These are phyloP conservation scores for Rhabdornis inornatus DNA, from an alignment of 2,113 vertebrate genomes.

Conservation along the genomic window DNA sequence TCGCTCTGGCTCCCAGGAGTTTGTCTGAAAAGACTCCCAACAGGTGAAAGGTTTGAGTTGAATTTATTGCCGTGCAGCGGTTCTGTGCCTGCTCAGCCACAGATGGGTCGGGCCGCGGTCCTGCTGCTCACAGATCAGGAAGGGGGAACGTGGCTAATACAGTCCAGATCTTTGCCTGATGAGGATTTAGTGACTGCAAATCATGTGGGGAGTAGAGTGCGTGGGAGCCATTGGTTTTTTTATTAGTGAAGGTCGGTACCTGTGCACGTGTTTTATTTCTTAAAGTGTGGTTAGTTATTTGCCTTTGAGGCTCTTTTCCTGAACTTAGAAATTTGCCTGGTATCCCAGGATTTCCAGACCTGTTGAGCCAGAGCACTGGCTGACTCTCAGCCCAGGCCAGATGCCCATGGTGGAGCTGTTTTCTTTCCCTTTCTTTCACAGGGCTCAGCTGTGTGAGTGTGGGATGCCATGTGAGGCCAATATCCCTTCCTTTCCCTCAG, in stretches of 20 bases:
- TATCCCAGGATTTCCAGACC: neutral
- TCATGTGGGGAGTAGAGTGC: accelerated
- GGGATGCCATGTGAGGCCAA: neutral
- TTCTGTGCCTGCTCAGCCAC: neutral
- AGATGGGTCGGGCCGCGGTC: neutral
- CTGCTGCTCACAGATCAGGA: neutral
- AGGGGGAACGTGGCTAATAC: neutral
- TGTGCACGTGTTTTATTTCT: neutral
- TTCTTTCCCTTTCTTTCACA: neutral
- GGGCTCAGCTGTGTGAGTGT: neutral
- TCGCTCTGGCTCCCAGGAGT: accelerated
- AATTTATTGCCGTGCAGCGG: accelerated
- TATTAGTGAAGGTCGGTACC: neutral
- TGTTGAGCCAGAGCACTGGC: neutral
- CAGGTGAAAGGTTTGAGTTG: neutral
- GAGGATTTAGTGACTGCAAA: neutral
- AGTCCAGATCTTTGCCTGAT: neutral
- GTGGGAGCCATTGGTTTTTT: neutral
- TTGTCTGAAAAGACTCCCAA: neutral
- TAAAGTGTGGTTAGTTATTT: neutral
- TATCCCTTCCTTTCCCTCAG: neutral
- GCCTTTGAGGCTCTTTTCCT: neutral
- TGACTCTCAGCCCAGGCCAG: neutral
- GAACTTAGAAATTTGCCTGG: neutral
- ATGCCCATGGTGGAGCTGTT: neutral